phyloP scores from a whole-genome alignment of 2,113 vertebrate genomes.

The Gavia stellata region DNA sequence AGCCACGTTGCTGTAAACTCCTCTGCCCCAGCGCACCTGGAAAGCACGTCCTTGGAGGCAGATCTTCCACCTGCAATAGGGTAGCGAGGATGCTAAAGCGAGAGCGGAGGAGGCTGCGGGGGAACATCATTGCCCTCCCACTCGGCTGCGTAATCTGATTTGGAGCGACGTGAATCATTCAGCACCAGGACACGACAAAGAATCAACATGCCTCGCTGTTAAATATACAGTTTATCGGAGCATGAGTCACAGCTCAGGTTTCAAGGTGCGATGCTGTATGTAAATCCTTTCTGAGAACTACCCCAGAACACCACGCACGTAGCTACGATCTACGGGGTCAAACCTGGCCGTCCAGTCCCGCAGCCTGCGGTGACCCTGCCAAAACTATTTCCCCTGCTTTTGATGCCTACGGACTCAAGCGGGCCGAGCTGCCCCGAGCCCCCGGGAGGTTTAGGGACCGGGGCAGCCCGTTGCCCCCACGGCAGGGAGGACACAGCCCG shows the following conservation, averaged over 20 bases:
- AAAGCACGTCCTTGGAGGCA: background rate
- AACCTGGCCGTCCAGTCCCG: background rate
- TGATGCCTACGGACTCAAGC: rapidly evolving
- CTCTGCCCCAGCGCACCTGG: background rate
- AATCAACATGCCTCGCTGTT: background rate
- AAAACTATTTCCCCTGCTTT: rapidly evolving
- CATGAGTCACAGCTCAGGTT: background rate
- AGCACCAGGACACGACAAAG: background rate
- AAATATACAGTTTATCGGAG: background rate
- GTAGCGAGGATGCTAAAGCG: background rate
- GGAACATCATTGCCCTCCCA: background rate
- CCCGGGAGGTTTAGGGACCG: rapidly evolving
- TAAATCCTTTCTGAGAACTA: constrained; percentile 28
- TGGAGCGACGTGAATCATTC: background rate
- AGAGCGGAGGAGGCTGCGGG: background rate
- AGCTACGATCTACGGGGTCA: background rate
- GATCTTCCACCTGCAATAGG: background rate
- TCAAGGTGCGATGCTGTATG: background rate
- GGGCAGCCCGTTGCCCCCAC: rapidly evolving
- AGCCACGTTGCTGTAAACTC: background rate
- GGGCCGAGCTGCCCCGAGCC: rapidly evolving
- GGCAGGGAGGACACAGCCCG: background rate
- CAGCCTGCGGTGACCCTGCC: background rate
- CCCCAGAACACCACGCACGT: background rate
- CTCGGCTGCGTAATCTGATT: background rate